These are phyloP conservation scores for Drosophila antonietae DNA, from an alignment of 2,888 invertebrate genomes.

Conservation along the genomic window DNA sequence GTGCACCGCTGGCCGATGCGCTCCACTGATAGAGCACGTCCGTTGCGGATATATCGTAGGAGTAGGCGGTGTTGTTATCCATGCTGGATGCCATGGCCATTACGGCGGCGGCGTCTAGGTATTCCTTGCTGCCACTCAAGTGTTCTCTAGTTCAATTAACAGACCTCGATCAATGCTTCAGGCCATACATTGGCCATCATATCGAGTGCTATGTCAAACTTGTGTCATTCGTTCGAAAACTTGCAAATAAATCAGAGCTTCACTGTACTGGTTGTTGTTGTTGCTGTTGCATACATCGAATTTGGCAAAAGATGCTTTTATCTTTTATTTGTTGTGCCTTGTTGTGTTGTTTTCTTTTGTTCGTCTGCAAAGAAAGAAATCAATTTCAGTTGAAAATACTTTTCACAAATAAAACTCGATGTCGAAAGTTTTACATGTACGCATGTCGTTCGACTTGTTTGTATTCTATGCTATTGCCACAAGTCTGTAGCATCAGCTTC, in stretches of 20 bases:
- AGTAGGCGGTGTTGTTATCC: constrained; percentile 48
- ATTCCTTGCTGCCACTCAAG: constrained; percentile 54
- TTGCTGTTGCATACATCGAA: constrained; percentile 30
- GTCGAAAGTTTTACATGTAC: constrained; percentile 40
- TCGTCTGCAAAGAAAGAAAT: constrained; percentile 42
- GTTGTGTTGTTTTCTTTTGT: constrained; percentile 1
- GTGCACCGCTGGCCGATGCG: constrained; percentile 46
- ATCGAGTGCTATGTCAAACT: not conserved
- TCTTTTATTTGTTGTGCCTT: constrained; percentile 15
- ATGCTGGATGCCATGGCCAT: constrained; percentile 64
- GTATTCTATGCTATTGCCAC: not conserved
- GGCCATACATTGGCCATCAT: constrained; percentile 21
- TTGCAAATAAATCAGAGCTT: too few species aligned
- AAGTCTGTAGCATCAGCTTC: not conserved
- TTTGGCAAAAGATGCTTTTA: constrained; percentile 41
- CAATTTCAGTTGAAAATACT: constrained; percentile 51
- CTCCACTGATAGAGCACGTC: constrained; percentile 64
- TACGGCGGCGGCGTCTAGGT: constrained; percentile 33
- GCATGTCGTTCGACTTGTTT: constrained; percentile 9
- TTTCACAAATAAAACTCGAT: constrained; percentile 44
- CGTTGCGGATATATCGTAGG: constrained; percentile 48
- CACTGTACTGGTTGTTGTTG: not conserved
- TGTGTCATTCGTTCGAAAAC: not conserved
- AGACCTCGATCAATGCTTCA: constrained; percentile 29
- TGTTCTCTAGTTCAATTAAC: constrained; percentile 49